phyloP scores from a whole-genome alignment of 1,140 invertebrate genomes.

The Rhyacophila brunnea region DNA sequence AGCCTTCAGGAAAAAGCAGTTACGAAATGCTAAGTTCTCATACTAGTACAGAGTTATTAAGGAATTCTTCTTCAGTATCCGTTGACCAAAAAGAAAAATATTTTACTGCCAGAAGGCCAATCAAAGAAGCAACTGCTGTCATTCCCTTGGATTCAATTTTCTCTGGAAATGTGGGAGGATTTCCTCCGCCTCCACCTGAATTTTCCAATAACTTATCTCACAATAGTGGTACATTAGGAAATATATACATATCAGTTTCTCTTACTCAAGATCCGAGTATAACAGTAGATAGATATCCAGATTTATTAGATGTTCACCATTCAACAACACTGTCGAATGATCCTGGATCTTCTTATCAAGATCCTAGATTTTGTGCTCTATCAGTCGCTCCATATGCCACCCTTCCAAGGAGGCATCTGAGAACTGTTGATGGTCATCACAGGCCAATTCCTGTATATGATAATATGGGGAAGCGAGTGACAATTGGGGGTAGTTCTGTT shows the following conservation, averaged over 20 bases:
- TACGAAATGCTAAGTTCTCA: conserved; percentile 18
- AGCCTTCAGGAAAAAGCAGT: conserved; percentile 23
- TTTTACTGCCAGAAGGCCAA: conserved; percentile 4
- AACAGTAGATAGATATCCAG: conserved; percentile 47
- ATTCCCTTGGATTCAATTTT: conserved; percentile 11
- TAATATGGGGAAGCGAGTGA: conserved; percentile 36
- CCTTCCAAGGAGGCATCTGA: conserved; percentile 24
- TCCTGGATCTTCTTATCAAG: neutral
- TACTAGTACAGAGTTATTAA: conserved; percentile 39
- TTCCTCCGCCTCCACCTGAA: conserved; percentile 51
- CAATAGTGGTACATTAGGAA: conserved; percentile 37
- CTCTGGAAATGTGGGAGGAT: conserved; percentile 39
- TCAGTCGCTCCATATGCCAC: conserved; percentile 28
- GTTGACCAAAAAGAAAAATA: conserved; percentile 19
- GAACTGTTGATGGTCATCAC: neutral
- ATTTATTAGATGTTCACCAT: conserved; percentile 39
- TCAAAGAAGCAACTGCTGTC: conserved; percentile 16
- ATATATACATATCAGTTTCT: conserved; percentile 54
- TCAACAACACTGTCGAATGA: neutral
- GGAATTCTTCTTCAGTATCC: conserved; percentile 34
- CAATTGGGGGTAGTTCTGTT: conserved; percentile 51
- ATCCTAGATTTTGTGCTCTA: conserved; percentile 18
- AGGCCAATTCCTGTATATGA: conserved; percentile 20
- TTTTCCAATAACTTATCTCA: conserved; percentile 47
- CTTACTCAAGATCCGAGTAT: conserved; percentile 34